phyloP scores from a whole-genome alignment of 2,113 vertebrate species.

The Zonotrichia leucophrys region DNA sequence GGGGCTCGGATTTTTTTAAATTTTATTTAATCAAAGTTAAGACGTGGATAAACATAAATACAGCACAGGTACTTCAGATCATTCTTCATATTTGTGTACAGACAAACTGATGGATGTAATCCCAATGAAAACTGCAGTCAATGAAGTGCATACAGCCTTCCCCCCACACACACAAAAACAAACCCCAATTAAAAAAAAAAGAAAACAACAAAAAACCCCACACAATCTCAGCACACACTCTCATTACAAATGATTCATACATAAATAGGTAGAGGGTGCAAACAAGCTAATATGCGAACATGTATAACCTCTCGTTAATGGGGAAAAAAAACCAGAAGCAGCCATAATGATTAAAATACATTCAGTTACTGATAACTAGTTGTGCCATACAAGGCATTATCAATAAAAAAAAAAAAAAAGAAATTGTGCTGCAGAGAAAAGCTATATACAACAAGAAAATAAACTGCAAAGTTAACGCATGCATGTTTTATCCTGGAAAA shows the following conservation, averaged over 20 bases:
- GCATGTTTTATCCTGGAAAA: constrained; percentile 80
- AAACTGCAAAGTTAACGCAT: constrained; percentile 79
- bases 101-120: constrained; percentile 76
- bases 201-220: background rate
- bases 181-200: constrained; percentile 6
- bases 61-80: constrained; percentile 81
- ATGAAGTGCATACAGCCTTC: constrained; percentile 75
- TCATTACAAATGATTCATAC: constrained; percentile 79
- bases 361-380: constrained; percentile 80
- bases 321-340: constrained; percentile 70
- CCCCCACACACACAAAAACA: constrained; percentile 53
- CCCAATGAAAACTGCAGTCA: constrained; percentile 74
- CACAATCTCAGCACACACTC: constrained; percentile 73
- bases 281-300: constrained; percentile 78
- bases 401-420: constrained; percentile 61
- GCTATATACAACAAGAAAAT: constrained; percentile 79
- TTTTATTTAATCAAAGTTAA: constrained; percentile 87
- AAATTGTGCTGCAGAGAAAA: constrained; percentile 81
- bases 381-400: constrained; percentile 72
- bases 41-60: constrained; percentile 85
- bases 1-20: constrained; percentile 19
- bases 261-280: constrained; percentile 80
- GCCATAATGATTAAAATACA: constrained; percentile 82
- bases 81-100: constrained; percentile 80
- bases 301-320: constrained; percentile 78